Base-by-base conservation (phyloP, 2,888 invertebrate genomes). In the Podabrus alpinus region DNA sequence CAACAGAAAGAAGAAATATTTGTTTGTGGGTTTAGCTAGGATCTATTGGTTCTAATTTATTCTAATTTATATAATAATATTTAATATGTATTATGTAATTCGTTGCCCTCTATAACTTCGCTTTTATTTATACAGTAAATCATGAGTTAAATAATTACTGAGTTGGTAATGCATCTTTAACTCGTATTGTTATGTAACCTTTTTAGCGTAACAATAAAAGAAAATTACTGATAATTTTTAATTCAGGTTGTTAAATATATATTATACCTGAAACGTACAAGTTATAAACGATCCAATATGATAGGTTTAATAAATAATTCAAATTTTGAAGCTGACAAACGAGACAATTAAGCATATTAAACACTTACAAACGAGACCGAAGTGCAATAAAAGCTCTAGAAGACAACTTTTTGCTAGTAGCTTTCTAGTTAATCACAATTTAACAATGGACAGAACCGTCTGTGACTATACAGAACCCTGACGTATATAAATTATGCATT, bases 401-500 rank as follows among this genome's bases (percentile, higher is more conserved):
- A 79, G 80, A 81, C 79, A 79, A 77, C 77, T 82, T 83, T 83
- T 81, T 78, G 78, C 79, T 75, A 79, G 80, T 78, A 79, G 79
- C 80, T 80, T 76, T 81, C 80, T 81, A 84, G 84, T 85, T 86
- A 85, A 85, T 86, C 86, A 85, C 83, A 79, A 73, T 74, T 73
- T 77, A 81, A 85, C 85, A 85, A 85, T 84, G 79, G 82, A 71
- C 79, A 75, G 77, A 79, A 80, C 81, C 84, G 82, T 71, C 77
- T 71, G 77, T 76, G 74, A 79, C 71, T 73, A 59, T 69, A 60
- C 66, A 82, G 79, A 80, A 81, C 80, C 82, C 80, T 85, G 85
- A 85, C 86, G 81, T 81, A 78, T 82, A 86, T 86, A 86, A 86
- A 86, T 86, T 86, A 86, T 84, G 80, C 80, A 84, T 83, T 85